Percentiles rank a stretch among this genome's conserved stretches.
These are phyloP conservation scores for Eristalis tenax DNA, from an alignment of 2,888 invertebrate genomes.

Conservation along the genomic window DNA sequence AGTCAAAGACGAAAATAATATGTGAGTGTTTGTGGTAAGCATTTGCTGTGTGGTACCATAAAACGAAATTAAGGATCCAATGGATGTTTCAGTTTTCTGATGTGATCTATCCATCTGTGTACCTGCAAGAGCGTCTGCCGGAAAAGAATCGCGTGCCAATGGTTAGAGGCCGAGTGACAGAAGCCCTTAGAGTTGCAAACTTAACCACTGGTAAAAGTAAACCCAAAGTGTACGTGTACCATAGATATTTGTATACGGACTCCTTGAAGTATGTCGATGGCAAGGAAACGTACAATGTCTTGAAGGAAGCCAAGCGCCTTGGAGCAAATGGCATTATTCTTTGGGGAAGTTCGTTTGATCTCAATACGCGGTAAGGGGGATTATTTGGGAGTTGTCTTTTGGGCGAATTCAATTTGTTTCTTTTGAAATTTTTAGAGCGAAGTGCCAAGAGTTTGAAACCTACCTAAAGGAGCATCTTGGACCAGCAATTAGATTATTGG, in stretches of 20 bases:
- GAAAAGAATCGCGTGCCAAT: constrained; percentile 34
- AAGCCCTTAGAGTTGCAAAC: constrained; percentile 51
- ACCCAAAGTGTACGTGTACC: constrained; percentile 46
- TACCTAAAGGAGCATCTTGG: constrained; percentile 31
- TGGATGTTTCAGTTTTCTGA: constrained; percentile 62
- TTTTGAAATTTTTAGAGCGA: constrained; percentile 9
- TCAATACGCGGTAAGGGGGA: constrained; percentile 33
- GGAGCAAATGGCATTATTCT: constrained; percentile 50
- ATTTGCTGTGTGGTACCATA: constrained; percentile 18
- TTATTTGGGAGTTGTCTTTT: neutral
- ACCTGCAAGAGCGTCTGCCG: constrained; percentile 45
- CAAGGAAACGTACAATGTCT: constrained; percentile 23
- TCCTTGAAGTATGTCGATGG: constrained; percentile 35
- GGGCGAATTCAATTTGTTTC: neutral
- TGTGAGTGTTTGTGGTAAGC: constrained; percentile 48
- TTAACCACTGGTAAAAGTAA: constrained; percentile 15
- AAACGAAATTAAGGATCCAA: constrained; percentile 59
- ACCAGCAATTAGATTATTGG: constrained; percentile 11
- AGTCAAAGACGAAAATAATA: constrained; percentile 53
- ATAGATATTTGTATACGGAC: constrained; percentile 60
- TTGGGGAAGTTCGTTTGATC: constrained; percentile 58
- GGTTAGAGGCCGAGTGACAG: constrained; percentile 45
- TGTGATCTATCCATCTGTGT: constrained; percentile 59
- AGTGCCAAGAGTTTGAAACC: constrained; percentile 38
- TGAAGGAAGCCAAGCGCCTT: constrained; percentile 32